Evolutionary conservation across 2,113 vertebrate species (phyloP), one percentile per base, ranked within the genome.

Genomic region (Salvelinus alpinus): DNA sequence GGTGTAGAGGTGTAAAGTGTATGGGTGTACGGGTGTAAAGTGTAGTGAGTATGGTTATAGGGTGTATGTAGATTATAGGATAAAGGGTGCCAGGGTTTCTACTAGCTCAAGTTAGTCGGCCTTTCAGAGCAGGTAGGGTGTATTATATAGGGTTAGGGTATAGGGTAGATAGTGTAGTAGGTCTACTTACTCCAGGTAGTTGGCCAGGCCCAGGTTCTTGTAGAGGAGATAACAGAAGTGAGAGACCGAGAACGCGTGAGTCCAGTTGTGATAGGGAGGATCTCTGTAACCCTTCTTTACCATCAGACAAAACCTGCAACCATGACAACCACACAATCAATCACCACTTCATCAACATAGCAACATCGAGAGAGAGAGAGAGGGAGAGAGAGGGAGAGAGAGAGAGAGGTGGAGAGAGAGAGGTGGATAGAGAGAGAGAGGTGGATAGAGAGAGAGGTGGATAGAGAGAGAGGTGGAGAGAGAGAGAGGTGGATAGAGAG

Each of bases 251-350:
- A 98, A 99, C 14, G 97, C 97, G 0, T 99, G 97, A 95, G 94
- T 98, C 97, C 97, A 98, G 91, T 99, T 98, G 89, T 99, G 97
- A 86, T 99, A 98, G 0, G 97, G 97, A 0, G 97, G 97, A 64
- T 99, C 97, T 29, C 97, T 92, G 88, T 99, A 99, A 22, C 97
- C 97, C 89, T 96, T 99, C 90, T 97, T 98, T 84, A 99, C 97
- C 97, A 98, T 99, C 84, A 99, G 81, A 88, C 96, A 98, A 91
- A 98, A 98, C 90, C 97, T 98, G 85, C 0, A 31, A 73, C 16
- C 29, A 74, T 69, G 60, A 65, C 71, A 80, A 60, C 9, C 68
- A 13, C 68, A 44, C 34, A 34, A 75, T 66, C 60, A 66, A 75
- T 9, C 64, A 11, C 69, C 6, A 7, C 62, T n/a, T 57, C 14